Evolutionary conservation across 2,888 invertebrate species (phyloP).

Genomic region (Lymantria dispar): DNA sequence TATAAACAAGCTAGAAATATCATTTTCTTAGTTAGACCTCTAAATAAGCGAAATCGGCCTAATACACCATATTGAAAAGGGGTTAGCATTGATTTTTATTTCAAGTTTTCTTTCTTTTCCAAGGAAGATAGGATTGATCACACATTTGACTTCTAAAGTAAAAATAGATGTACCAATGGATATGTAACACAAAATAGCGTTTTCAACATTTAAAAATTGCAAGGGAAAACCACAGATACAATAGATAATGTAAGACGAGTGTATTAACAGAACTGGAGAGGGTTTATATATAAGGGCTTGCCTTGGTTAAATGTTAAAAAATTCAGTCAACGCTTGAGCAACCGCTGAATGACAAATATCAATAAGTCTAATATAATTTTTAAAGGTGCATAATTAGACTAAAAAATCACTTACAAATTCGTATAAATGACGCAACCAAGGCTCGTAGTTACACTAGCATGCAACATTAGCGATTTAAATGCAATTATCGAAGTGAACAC

Average conservation of each 20-base stretch:
- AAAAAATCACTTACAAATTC: conserved; percentile 28
- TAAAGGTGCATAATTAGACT: conserved; percentile 21
- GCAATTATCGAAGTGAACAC: conserved; percentile 79
- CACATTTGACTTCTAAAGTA: no score
- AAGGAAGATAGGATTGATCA: no score
- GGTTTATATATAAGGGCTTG: background rate
- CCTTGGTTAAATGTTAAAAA: conserved; percentile 27
- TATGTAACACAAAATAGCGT: background rate
- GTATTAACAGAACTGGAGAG: background rate
- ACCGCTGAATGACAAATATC: conserved; percentile 57
- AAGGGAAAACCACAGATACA: background rate
- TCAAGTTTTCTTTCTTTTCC: no score
- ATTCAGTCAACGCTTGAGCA: conserved; percentile 73
- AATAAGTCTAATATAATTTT: conserved; percentile 28
- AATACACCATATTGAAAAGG: no score
- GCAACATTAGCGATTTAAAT: conserved; percentile 77
- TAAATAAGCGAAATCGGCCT: no score
- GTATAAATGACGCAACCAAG: conserved; percentile 41
- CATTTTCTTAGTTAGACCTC: no score
- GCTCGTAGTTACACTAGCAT: conserved; percentile 57
- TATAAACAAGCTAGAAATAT: no score
- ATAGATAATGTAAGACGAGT: background rate
- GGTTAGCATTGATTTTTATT: no score
- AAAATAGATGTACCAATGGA: no score
- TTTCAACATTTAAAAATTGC: background rate